Percentiles rank a stretch among this genome's conserved stretches.
Evolutionary conservation across 2,888 invertebrate genomes (phyloP).

Genomic region (Microdon myrmicae): DNA sequence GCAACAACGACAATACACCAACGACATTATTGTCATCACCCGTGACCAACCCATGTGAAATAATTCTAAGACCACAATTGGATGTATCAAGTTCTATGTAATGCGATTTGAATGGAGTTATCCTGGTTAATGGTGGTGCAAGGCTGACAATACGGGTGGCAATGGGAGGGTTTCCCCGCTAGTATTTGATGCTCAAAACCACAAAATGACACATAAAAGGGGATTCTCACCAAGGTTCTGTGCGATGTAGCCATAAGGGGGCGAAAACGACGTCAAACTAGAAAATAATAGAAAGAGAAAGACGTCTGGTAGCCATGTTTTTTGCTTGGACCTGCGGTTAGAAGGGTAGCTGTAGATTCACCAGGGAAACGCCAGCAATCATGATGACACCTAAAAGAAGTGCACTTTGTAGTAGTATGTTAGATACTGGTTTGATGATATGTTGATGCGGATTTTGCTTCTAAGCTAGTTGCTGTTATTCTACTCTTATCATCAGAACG

Average conservation of each 20-base stretch:
- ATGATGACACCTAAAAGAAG: no score
- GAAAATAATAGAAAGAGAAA: not conserved
- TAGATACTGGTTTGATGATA: no score
- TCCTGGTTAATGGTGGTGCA: conserved; percentile 8
- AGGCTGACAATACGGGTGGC: no score
- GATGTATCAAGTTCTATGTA: conserved; percentile 49
- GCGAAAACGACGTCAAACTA: conserved; percentile 2
- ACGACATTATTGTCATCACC: conserved; percentile 35
- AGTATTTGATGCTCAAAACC: conserved; percentile 48
- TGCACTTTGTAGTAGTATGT: no score
- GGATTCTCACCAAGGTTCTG: conserved; percentile 24
- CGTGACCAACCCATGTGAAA: conserved; percentile 40
- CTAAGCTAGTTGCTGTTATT: no score
- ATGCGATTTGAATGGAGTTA: conserved; percentile 44
- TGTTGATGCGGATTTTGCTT: no score
- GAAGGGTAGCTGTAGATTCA: conserved; percentile 11
- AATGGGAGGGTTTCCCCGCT: conserved; percentile 10
- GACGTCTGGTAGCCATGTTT: conserved; percentile 19
- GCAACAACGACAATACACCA: conserved; percentile 15
- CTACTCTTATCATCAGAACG: no score
- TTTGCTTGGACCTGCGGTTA: conserved; percentile 24
- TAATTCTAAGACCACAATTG: conserved; percentile 46
- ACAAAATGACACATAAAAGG: conserved; percentile 30
- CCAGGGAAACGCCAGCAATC: conserved; percentile 14
- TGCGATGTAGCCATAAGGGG: conserved; percentile 36